Evolutionary conservation across 2,113 vertebrate genomes (phyloP).

Genomic region (Elgaria multicarinata): DNA sequence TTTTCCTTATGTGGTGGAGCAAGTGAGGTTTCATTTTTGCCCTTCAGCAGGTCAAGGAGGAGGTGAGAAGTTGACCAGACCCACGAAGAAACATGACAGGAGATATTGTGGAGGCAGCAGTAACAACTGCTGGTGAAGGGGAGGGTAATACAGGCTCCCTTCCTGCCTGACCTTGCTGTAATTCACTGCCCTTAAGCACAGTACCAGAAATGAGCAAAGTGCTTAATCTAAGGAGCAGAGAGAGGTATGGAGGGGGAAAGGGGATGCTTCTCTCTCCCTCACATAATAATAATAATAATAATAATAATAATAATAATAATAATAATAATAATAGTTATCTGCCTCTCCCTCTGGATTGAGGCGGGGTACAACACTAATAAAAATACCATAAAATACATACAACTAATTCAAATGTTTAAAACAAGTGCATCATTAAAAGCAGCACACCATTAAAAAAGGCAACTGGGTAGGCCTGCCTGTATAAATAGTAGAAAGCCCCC

Average conservation of each 20-base stretch:
- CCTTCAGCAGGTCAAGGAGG: not conserved
- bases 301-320: no score
- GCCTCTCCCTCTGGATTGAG: no score
- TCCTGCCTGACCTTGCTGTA: not conserved
- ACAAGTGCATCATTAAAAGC: no score
- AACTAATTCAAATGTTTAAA: no score
- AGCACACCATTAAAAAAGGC: no score
- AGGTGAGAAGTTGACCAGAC: not conserved
- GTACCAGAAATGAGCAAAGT: not conserved
- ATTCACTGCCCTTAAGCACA: no score
- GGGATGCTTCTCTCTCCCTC: not conserved
- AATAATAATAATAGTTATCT: no score
- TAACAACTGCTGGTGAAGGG: not conserved
- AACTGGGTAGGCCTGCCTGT: no score
- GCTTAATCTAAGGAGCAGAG: not conserved
- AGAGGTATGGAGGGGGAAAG: not conserved
- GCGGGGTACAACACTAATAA: no score
- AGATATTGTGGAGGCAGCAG: not conserved
- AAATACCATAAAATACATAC: no score
- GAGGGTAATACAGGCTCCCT: no score
- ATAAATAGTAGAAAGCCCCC: not conserved
- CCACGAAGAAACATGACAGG: not conserved
- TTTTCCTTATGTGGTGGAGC: not conserved
- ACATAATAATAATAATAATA: no score
- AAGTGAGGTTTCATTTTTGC: not conserved